Conservation (phyloP, 2,113 vertebrate genomes). For the Chloropsis cyanopogon region DNA sequence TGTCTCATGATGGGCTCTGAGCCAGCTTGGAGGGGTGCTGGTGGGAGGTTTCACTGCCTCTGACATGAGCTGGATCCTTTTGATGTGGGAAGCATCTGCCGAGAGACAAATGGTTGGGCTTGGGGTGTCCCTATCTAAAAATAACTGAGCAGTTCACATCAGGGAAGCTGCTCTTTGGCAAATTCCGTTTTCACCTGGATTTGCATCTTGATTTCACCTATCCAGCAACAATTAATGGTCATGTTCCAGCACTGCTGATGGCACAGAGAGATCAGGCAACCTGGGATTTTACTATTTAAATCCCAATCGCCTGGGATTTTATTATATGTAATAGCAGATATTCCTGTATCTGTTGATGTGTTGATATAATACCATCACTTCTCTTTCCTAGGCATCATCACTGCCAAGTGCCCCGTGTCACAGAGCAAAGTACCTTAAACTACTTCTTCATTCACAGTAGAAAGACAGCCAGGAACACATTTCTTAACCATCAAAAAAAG, state of each 20-base stretch:
- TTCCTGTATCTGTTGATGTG: not conserved
- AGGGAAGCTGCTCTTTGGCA: not conserved
- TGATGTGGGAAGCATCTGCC: conserved; percentile 31
- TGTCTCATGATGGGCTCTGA: not conserved
- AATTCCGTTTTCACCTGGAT: not conserved
- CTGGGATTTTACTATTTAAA: not conserved
- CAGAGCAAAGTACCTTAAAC: not conserved
- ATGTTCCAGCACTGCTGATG: not conserved
- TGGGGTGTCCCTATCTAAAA: conserved; percentile 31
- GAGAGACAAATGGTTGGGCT: not conserved
- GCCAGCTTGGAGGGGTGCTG: conserved; percentile 6
- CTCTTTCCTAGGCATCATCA: not conserved
- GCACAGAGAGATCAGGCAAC: not conserved
- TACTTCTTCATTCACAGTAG: not conserved
- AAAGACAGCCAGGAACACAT: not conserved
- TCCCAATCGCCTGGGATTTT: not conserved
- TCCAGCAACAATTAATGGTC: not conserved
- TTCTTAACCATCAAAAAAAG: not conserved
- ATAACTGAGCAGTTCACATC: conserved; percentile 15
- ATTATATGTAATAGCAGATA: not conserved
- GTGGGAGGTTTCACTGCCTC: conserved; percentile 32
- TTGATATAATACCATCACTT: not conserved
- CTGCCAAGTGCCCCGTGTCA: not conserved
- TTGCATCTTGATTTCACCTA: not conserved
- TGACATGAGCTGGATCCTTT: not conserved